A percentile compares a stretch with the other conserved stretches of the same genome.
Conservation (phyloP, 2,797 vertebrate genomes). For the Eulemur coronatus region DNA sequence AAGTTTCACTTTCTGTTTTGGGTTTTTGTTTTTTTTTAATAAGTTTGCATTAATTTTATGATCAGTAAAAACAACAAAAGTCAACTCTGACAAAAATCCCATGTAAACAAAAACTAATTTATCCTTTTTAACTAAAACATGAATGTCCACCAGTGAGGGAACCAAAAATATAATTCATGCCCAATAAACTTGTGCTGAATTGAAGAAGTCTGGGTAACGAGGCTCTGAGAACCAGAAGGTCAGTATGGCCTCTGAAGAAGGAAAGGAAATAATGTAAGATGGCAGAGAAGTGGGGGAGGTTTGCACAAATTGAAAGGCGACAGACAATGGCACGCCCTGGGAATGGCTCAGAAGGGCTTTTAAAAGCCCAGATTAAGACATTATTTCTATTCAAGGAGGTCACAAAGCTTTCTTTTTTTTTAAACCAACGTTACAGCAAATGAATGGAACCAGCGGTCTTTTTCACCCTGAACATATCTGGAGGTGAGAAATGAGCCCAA, state of each 20-base stretch:
- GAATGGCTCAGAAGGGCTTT: background rate
- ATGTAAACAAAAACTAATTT: background rate
- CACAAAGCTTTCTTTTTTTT: background rate
- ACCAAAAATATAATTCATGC: background rate
- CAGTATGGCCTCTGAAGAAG: background rate
- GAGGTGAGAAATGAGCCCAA: rapidly evolving
- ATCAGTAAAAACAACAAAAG: background rate
- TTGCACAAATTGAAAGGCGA: background rate
- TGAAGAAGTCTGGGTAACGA: background rate
- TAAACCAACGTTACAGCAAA: background rate
- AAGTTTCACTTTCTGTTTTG: conserved; percentile 25
- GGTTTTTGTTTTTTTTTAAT: background rate
- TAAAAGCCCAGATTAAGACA: background rate
- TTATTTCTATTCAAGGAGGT: background rate
- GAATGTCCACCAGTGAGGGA: too few relatives aligned
- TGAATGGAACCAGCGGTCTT: background rate
- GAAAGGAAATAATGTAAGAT: background rate
- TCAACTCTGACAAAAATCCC: background rate
- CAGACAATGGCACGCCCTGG: background rate
- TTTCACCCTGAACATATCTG: background rate
- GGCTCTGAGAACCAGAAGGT: background rate
- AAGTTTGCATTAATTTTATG: background rate
- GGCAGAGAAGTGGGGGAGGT: background rate
- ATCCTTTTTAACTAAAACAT: background rate
- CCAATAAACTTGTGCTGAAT: background rate